Evolutionary conservation across 2,113 vertebrate genomes (phyloP).

Genomic region (Pedetes capensis): DNA sequence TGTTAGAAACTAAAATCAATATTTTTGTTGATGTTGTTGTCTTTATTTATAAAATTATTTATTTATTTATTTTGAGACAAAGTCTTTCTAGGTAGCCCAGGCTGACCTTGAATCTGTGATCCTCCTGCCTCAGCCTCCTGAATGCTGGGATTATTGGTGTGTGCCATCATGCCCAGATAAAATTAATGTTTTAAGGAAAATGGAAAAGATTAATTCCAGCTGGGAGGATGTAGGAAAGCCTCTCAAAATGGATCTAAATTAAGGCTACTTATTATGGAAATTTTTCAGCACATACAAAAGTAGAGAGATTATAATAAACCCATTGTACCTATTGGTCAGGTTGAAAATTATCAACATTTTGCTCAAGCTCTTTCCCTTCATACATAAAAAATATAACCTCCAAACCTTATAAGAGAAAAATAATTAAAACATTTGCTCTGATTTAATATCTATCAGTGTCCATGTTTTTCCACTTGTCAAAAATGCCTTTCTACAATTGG

Average conservation of each 20-base stretch:
- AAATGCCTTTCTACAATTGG: not conserved
- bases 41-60: too few relatives aligned
- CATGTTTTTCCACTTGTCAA: not conserved
- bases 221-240: not conserved
- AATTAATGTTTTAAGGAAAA: not conserved
- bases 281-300: too few relatives aligned
- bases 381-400: constrained; percentile 4
- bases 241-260: not conserved
- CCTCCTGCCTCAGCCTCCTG: too few relatives aligned
- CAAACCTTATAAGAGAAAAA: not conserved
- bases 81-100: too few relatives aligned
- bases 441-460: not conserved
- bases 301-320: not conserved
- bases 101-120: too few relatives aligned
- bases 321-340: not conserved
- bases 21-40: too few relatives aligned
- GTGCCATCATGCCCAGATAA: too few relatives aligned
- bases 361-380: not conserved
- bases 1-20: not conserved
- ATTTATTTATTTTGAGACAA: too few relatives aligned
- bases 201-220: not conserved
- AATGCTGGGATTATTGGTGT: too few relatives aligned
- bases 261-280: not conserved
- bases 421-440: not conserved
- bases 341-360: constrained; percentile 25